phyloP scores from a whole-genome alignment of 1,140 invertebrate genomes.

The Drosophila bocki region DNA sequence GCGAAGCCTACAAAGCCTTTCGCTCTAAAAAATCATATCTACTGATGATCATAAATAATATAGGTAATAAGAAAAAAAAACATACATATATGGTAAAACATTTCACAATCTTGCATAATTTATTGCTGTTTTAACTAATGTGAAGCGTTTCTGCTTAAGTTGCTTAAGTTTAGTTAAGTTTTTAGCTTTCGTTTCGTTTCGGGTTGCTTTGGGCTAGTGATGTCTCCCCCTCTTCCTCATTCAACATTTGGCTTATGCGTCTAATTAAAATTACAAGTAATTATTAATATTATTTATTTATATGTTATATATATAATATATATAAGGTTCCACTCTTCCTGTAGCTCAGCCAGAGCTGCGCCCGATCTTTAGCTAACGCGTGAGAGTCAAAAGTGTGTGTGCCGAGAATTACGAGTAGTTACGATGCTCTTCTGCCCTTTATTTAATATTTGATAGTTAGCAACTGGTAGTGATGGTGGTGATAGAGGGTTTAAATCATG shows the following conservation, averaged over 20 bases:
- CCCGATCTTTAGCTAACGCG: conserved; percentile 52
- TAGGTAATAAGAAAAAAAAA: background rate
- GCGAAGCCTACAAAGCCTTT: conserved; percentile 4
- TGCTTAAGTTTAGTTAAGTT: conserved; percentile 14
- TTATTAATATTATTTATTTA: conserved; percentile 68
- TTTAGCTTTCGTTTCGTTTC: conserved; percentile 31
- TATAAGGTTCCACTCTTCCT: conserved; percentile 46
- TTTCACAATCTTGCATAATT: conserved; percentile 15
- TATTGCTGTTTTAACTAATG: conserved; percentile 37
- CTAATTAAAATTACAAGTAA: conserved; percentile 76
- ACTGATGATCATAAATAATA: conserved; percentile 6
- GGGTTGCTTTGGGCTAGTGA: conserved; percentile 39
- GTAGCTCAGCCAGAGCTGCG: conserved; percentile 42
- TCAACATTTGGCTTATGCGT: conserved; percentile 57
- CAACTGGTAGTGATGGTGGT: conserved; percentile 25
- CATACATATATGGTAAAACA: background rate
- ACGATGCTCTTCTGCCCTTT: conserved; percentile 14
- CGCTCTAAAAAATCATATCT: conserved; percentile 14
- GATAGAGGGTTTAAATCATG: conserved; percentile 8
- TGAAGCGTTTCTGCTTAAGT: conserved; percentile 38
- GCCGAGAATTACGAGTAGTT: conserved; percentile 50
- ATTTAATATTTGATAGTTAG: conserved; percentile 43
- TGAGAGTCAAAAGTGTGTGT: conserved; percentile 79
- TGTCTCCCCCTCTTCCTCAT: conserved; percentile 23
- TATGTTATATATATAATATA: conserved; percentile 61